These are phyloP conservation scores for Tolmerus cingulatus DNA, from an alignment of 2,888 invertebrate species.

Conservation along the genomic window DNA sequence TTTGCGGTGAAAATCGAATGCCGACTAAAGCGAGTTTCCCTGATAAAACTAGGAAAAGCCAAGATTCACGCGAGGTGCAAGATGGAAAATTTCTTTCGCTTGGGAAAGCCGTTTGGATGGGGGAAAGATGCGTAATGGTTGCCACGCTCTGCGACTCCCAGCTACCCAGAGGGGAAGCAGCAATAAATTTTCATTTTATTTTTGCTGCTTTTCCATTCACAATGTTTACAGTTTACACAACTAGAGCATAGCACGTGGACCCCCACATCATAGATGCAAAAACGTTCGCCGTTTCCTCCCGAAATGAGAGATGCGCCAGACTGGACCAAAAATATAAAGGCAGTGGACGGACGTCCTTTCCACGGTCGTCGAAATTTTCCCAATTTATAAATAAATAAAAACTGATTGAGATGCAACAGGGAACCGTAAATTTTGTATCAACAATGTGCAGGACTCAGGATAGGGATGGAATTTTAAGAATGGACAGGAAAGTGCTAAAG, in stretches of 20 bases:
- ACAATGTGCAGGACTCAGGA: not conserved
- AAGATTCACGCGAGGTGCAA: slow-evolving; percentile 2
- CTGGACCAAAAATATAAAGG: not conserved
- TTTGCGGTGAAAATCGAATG: slow-evolving; percentile 14
- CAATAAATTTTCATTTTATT: slow-evolving; percentile 17
- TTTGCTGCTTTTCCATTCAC: slow-evolving; percentile 24
- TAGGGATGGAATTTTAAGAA: slow-evolving; percentile 10
- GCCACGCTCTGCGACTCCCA: slow-evolving; percentile 10
- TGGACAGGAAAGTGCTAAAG: not conserved
- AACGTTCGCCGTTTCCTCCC: not conserved
- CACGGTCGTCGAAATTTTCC: not conserved
- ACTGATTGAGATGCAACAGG: not conserved
- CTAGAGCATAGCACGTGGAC: slow-evolving; percentile 21
- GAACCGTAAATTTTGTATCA: not conserved
- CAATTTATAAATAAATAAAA: not conserved
- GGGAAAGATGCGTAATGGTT: slow-evolving; percentile 33
- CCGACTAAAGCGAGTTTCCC: slow-evolving; percentile 30
- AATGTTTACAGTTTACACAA: slow-evolving; percentile 15
- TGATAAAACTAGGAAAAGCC: slow-evolving; percentile 11
- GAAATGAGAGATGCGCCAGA: not conserved
- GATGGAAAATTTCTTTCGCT: slow-evolving; percentile 29
- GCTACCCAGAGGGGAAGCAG: not conserved
- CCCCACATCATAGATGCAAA: not conserved
- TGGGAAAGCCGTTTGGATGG: not conserved
- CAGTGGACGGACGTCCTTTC: not conserved